Percentiles rank a stretch among this genome's conserved stretches.
phyloP scores from a whole-genome alignment of 2,113 vertebrate genomes.

The Rhodinocichla rosea region DNA sequence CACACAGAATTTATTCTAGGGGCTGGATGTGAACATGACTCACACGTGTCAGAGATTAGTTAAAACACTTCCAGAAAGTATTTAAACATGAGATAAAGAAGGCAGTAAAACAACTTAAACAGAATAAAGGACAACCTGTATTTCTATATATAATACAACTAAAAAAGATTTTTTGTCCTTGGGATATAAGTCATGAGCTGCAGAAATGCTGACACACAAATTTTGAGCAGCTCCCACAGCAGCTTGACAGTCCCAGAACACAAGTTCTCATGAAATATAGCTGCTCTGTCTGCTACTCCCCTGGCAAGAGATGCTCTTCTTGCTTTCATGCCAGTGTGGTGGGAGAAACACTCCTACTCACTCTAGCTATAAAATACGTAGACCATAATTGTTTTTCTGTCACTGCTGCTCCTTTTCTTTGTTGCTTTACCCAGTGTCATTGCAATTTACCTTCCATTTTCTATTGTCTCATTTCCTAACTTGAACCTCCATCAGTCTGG shows the following conservation, averaged over 20 bases:
- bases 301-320: neutral
- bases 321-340: neutral
- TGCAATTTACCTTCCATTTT: neutral
- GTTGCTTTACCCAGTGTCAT: neutral
- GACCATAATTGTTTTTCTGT: neutral
- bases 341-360: constrained; percentile 22
- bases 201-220: neutral
- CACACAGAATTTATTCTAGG: neutral
- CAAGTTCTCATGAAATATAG: neutral
- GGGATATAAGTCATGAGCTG: neutral
- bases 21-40: neutral
- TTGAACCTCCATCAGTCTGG: neutral
- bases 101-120: neutral
- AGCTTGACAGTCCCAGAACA: neutral
- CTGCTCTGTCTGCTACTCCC: constrained; percentile 1
- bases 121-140: neutral
- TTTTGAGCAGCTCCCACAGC: neutral
- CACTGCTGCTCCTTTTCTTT: neutral
- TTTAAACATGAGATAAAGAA: neutral
- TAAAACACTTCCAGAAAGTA: neutral
- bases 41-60: neutral
- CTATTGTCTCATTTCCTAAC: neutral
- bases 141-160: neutral
- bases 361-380: neutral
- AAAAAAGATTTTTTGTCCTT: neutral